Evolutionary conservation across 2,113 vertebrate species (phyloP).

Genomic region (Pogona vitticeps): DNA sequence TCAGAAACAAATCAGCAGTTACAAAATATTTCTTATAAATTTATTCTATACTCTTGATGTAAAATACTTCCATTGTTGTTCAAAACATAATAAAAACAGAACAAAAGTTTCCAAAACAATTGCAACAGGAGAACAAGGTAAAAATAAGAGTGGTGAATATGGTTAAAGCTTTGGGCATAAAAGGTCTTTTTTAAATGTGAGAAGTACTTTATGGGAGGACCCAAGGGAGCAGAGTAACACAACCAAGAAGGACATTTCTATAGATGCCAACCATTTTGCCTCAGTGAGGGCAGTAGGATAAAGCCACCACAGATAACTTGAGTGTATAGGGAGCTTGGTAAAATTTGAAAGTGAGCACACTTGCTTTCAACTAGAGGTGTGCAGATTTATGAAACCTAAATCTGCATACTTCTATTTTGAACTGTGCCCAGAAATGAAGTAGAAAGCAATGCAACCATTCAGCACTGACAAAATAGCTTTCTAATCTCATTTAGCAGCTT

Average conservation of each 20-base stretch:
- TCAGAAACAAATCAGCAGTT: neutral
- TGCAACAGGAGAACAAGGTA: neutral
- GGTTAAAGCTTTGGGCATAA: neutral
- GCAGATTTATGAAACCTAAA: too few relatives aligned
- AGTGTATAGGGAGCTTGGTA: neutral
- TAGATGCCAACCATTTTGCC: neutral
- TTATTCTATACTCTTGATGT: neutral
- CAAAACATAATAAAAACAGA: neutral
- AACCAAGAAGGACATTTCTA: neutral
- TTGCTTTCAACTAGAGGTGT: neutral
- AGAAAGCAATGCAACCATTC: neutral
- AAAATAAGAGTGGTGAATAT: neutral
- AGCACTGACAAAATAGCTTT: neutral
- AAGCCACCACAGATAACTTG: neutral
- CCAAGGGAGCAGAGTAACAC: neutral
- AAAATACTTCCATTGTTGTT: neutral
- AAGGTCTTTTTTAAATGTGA: neutral
- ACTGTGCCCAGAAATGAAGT: neutral
- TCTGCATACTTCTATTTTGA: neutral
- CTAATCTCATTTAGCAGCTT: neutral
- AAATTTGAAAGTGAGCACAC: neutral
- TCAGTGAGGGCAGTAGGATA: too few relatives aligned
- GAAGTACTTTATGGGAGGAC: neutral
- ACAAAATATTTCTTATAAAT: neutral
- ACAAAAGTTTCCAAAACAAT: neutral